Evolutionary conservation across 2,888 invertebrate genomes (phyloP), one percentile per base, ranked within the genome.

Genomic region (Erebia ligea): DNA sequence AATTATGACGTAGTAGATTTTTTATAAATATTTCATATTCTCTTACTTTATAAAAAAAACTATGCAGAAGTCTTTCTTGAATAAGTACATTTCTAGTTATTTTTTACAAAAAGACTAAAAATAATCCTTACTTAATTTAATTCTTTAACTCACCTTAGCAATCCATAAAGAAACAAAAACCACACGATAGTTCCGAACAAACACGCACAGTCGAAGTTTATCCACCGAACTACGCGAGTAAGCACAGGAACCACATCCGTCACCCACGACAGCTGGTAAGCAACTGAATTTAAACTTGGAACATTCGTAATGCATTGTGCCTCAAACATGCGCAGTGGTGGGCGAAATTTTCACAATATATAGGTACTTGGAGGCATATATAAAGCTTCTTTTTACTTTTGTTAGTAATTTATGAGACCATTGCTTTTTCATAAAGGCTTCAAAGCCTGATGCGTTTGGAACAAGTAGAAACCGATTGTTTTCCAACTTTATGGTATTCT

Each of bases 321-420:
- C 72, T 64, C 67, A 76, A 76, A 76, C 76, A 76, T 76, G 76
- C 76, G 76, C 76, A 76, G 67, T 72, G 70, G 57, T 63, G 69
- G 63, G 42, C 34, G 66, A 74, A 64, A 74, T 72, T 73, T 68
- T 70, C 57, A 59, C 67, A 71, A 69, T 67, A 67, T 63, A 72
- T 72, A 68, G 58, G 34, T 34, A 34, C 68, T 68, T 65, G 59
- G 42, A 48, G 48, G 62, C 62, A 61, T 71, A 61, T 71, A 48
- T 62, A 65, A 65, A 68, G 67, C 68, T 68, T 65, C 65, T 48
- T 40, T n/a, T 15, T 56, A 42, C 54, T 56, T 69, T 52, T 54
- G 11, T 10, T 56, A 66, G 66, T 21, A 63, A 67, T 62, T 69
- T 67, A 72, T 58, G 66, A 69, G 67, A 67, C 57, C 63, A 67